Evolutionary conservation across 2,888 invertebrate species (phyloP), one percentile per base, ranked within the genome.

Genomic region (Herminia tarsipennalis): DNA sequence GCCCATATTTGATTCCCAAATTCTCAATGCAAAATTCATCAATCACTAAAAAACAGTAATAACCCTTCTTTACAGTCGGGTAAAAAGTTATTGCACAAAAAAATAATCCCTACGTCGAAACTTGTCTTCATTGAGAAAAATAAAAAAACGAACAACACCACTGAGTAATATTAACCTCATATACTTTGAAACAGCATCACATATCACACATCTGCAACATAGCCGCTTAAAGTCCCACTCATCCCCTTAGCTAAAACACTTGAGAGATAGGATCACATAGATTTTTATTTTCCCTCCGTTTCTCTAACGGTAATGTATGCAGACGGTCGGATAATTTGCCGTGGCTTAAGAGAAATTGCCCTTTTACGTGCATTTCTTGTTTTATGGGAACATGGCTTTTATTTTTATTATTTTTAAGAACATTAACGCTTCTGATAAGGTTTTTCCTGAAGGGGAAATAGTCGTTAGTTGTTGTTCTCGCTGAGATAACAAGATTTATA

Each of bases 321-420:
- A 56, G 65, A 60, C 51, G 55, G 44, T 56, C 28, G 70, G 56
- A 71, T 66, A 73, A 75, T 74, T 70, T 74, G 63, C 66, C 37
- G 35, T 21, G 38, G 44, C 32, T 59, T 37, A 53, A 56, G 45
- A 53, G 47, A 50, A 56, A 62, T 62, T 37, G 62, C 53, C 41
- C 33, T 44, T 51, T 53, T 59, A 59, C 43, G 47, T 41, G 41
- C 40, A 45, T 44, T 41, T 44, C 47, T 41, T 52, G 47, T 12
- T 59, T 59, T 51, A 52, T 48, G 27, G 34, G 22, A 30, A 29
- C 24, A 35, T 40, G 33, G 27, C 45, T 40, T 57, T 30, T 33
- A 37, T 38, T 37, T 41, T 35, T 43, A 30, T 43, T 36, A 36
- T 30, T 36, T 43, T 30, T 37, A 36, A 43, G 20, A 36, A 43